Evolutionary conservation across 2,888 invertebrate genomes (phyloP), one percentile per base, ranked within the genome.

Genomic region (Athalia rosae): DNA sequence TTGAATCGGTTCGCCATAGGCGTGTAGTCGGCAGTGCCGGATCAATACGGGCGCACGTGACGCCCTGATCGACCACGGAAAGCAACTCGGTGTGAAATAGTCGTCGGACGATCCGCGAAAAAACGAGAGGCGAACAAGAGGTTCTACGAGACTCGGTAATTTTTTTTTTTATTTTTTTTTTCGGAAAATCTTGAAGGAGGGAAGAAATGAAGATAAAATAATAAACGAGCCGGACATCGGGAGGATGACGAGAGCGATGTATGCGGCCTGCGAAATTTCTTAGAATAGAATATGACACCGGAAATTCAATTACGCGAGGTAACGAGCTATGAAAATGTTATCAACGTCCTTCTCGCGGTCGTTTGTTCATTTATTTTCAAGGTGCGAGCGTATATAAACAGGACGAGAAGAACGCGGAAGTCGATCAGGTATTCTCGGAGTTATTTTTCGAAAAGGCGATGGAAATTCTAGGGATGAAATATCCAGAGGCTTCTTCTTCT

Each of bases 31-130:
- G 8, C 64, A 66, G 48, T 66, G 64, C 64, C 48, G 64, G 47
- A 66, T 66, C 64, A 48, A 64, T 64, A 64, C 64, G 47, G 64
- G 64, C 4, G 48, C 45, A 64, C 47, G 64, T 48, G 64, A 64
- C 47, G 48, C 64, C 48, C 47, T 9, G 64, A 15, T 47, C 3
- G 13, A 4, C 45, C 8, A 7, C 4, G 45, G 48, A 64, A 48
- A 8, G 47, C 15, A 47, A 64, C 28, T 28, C 28, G 28, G 28
- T 28, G 53, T 53, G 11, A 6, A 53, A n/a, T n/a, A 53, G 53
- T 53, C 53, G 11, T 4, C 11, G 53, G n/a, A 53, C 7, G 53
- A n/a, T 53, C 53, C 6, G 28, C 53, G 7, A n/a, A 53, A 53
- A 11, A 11, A 7, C 50, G 50, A 50, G 50, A 11, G 50, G 11